Base-by-base conservation (phyloP, 2,113 vertebrate genomes). In the Myrmophylax atrothorax region DNA sequence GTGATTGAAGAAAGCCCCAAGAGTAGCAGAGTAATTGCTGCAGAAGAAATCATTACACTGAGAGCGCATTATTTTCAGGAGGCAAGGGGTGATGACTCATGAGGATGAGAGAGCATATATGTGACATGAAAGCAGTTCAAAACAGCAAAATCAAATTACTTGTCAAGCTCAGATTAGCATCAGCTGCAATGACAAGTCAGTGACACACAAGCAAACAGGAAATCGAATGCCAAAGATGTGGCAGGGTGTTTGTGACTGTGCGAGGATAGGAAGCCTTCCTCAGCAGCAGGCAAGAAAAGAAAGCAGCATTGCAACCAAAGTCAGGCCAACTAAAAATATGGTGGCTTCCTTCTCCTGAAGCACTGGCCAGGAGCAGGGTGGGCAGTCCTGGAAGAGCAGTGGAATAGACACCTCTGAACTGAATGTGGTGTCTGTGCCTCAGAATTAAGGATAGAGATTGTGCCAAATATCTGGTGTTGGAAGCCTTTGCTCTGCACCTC, bases 41-140 rank as follows among this genome's bases (percentile, higher is more conserved):
- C 50, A 74, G 68, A 63, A 80, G 29, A 93, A 94, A 78, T 84
- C 33, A 25, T 81, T 74, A 14, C 10, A 11, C 31, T 67, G 68
- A 81, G 64, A 89, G 24, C 11, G 31, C 29, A 42, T 90, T 74
- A 26, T 84, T 84, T 96, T 92, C 80, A 75, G 69, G 69, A 91
- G 77, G 64, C 76, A 78, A 64, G 64, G 3, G 1, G 37, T 64
- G 2, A 40, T 94, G 93, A 94, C 64, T 95, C 77, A 84, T 1
- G 4, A 33, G 38, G 64, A 87, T 94, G 84, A 94, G 80, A 59
- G 38, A 12, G 93, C 94, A 82, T 50, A 29, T 95, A 91, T 91
- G 86, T 87, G 93, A 81, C 76, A 94, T 60, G 86, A 81, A 91
- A 84, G 93, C 77, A 78, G 38, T 92, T 81, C 68, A 64, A 72